Conservation (phyloP, 2,797 vertebrate genomes). For the Crenichthys baileyi region DNA sequence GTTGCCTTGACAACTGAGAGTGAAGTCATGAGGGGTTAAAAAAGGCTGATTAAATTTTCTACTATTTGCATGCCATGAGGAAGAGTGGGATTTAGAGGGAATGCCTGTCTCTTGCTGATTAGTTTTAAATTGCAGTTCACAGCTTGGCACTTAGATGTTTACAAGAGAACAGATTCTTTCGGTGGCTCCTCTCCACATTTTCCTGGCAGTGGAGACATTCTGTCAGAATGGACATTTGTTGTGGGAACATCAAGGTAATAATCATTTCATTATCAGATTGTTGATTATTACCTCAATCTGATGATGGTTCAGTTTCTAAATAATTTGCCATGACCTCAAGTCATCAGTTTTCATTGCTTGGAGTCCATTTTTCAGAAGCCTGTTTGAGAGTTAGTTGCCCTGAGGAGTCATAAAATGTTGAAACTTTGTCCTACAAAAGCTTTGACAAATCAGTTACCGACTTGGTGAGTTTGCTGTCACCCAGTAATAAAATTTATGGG, state of each 20-base stretch:
- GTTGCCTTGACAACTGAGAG: slow-evolving; percentile 72
- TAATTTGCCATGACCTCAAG: neutral
- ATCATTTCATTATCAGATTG: neutral
- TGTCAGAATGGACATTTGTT: slow-evolving; percentile 21
- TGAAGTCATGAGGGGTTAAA: slow-evolving; percentile 71
- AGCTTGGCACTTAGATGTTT: slow-evolving; percentile 64
- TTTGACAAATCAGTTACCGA: neutral
- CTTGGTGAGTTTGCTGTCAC: too few relatives aligned
- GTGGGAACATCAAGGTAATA: neutral
- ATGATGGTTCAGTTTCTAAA: neutral
- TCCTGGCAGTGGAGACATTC: slow-evolving; percentile 24
- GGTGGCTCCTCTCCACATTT: slow-evolving; percentile 44
- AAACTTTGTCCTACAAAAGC: neutral
- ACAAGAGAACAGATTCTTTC: slow-evolving; percentile 51
- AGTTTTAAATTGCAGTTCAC: slow-evolving; percentile 72
- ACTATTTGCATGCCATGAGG: slow-evolving; percentile 73
- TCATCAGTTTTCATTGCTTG: neutral
- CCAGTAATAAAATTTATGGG: too few relatives aligned
- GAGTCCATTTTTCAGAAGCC: neutral
- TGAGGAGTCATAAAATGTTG: neutral
- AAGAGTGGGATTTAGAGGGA: slow-evolving; percentile 68
- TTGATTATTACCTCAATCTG: neutral
- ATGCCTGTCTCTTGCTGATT: slow-evolving; percentile 74
- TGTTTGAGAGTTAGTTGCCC: neutral
- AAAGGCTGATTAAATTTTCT: slow-evolving; percentile 77